phyloP scores from a whole-genome alignment of 2,113 vertebrate genomes.

The Pterocles burchelli region DNA sequence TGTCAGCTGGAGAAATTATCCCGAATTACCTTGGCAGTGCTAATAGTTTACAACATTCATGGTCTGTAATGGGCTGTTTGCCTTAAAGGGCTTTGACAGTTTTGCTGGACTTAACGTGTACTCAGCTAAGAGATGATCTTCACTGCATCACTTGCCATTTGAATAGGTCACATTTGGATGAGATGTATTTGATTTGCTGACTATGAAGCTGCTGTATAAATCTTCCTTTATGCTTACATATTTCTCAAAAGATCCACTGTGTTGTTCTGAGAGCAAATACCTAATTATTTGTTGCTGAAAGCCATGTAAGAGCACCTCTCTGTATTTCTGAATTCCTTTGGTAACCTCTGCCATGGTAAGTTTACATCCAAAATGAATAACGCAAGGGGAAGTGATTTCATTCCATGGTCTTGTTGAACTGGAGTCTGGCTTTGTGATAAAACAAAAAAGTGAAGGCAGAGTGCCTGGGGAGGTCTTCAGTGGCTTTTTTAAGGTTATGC shows the following conservation, averaged over 20 bases:
- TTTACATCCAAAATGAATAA: neutral
- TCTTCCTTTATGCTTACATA: neutral
- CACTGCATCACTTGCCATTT: conserved; percentile 34
- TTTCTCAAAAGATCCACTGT: neutral
- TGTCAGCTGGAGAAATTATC: conserved; percentile 14
- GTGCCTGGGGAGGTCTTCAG: neutral
- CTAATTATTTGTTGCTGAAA: conserved; percentile 46
- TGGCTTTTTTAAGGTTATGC: neutral
- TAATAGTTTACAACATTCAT: conserved; percentile 38
- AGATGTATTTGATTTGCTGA: conserved; percentile 24
- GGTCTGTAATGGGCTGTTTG: conserved; percentile 39
- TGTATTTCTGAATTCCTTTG: conserved; percentile 12
- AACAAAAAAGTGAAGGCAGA: neutral
- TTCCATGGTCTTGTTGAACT: neutral
- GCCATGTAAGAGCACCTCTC: neutral
- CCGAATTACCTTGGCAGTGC: neutral
- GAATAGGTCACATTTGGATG: conserved; percentile 66
- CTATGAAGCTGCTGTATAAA: neutral
- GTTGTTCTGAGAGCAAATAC: conserved; percentile 37
- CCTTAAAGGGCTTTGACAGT: conserved; percentile 35
- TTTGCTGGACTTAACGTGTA: conserved; percentile 44
- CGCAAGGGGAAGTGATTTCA: neutral
- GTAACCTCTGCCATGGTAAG: neutral
- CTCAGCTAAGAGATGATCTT: conserved; percentile 17
- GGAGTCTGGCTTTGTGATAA: neutral